A percentile compares a stretch with the other conserved stretches of the same genome.
phyloP scores from a whole-genome alignment of 2,113 vertebrate species.

The Lethenteron camtschaticum region DNA sequence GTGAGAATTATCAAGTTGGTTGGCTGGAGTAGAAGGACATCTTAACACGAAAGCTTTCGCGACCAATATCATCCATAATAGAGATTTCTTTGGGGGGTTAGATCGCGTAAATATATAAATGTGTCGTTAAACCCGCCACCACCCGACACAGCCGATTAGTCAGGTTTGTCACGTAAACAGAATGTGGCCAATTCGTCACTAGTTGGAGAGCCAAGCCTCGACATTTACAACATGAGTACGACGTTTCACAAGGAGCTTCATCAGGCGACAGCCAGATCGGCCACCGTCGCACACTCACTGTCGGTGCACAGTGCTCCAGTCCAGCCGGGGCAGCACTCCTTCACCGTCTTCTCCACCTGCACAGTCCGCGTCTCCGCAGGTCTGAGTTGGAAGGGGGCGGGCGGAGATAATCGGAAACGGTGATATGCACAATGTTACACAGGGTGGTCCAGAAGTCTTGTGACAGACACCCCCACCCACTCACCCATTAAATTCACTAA shows the following conservation, averaged over 20 bases:
- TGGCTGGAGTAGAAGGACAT: no score
- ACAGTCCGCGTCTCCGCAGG: slow-evolving; percentile 24
- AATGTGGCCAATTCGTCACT: neutral
- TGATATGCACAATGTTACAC: neutral
- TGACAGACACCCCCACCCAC: neutral
- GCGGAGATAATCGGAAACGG: neutral
- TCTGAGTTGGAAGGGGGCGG: slow-evolving; percentile 15
- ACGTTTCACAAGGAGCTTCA: no score
- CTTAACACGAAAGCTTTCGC: no score
- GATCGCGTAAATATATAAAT: no score
- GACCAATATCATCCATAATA: no score
- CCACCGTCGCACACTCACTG: slow-evolving; percentile 20
- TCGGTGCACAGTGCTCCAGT: slow-evolving; percentile 33
- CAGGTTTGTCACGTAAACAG: neutral
- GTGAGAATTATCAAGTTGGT: no score
- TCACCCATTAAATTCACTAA: neutral
- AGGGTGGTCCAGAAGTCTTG: neutral
- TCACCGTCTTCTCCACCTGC: slow-evolving; percentile 28
- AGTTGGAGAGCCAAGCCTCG: neutral
- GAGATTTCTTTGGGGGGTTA: no score
- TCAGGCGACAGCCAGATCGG: no score
- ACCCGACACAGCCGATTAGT: neutral
- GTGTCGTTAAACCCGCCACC: neutral
- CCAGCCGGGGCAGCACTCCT: slow-evolving; percentile 52
- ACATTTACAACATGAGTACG: neutral